Evolutionary conservation across 2,797 vertebrate species (phyloP).

Genomic region (Acanthurus lineatus): DNA sequence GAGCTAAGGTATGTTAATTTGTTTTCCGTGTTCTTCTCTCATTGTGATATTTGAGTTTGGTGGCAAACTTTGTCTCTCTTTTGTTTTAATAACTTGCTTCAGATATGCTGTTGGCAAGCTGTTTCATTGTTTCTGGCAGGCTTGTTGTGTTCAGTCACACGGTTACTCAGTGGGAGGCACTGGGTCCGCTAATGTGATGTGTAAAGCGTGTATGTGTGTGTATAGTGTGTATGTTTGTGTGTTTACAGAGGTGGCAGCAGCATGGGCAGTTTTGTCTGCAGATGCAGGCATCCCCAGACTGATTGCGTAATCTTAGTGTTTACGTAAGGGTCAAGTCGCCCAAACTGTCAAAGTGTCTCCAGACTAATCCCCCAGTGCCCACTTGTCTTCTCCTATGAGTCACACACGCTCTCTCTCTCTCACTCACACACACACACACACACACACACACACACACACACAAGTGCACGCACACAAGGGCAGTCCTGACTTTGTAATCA

Average conservation of each 20-base stretch:
- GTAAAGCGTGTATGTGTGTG: not conserved
- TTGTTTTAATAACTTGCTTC: slow-evolving; percentile 30
- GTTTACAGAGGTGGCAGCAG: slow-evolving; percentile 59
- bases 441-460: slow-evolving; percentile 13
- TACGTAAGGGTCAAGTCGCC: slow-evolving; percentile 74
- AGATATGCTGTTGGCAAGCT: slow-evolving; percentile 52
- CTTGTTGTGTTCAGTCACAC: slow-evolving; percentile 47
- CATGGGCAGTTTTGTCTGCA: slow-evolving; percentile 71
- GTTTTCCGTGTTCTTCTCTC: not conserved
- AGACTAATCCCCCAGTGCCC: slow-evolving; percentile 60
- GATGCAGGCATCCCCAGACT: slow-evolving; percentile 75
- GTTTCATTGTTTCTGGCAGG: slow-evolving; percentile 56
- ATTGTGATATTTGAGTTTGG: slow-evolving; percentile 17
- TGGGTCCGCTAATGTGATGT: slow-evolving; percentile 49
- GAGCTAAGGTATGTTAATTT: not conserved
- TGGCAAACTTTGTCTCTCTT: slow-evolving; percentile 67
- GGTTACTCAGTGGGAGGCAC: slow-evolving; percentile 20
- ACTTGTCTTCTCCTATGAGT: slow-evolving; percentile 46
- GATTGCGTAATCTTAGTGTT: slow-evolving; percentile 78
- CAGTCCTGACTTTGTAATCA: slow-evolving; percentile 21
- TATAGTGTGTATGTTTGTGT: slow-evolving; percentile 12
- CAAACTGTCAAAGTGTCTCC: slow-evolving; percentile 72
- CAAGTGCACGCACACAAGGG: not conserved
- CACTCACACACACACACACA: not conserved
- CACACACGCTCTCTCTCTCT: not conserved